These are phyloP conservation scores for Zophobas atratus DNA, from an alignment of 1,140 invertebrate species.

Conservation along the genomic window DNA sequence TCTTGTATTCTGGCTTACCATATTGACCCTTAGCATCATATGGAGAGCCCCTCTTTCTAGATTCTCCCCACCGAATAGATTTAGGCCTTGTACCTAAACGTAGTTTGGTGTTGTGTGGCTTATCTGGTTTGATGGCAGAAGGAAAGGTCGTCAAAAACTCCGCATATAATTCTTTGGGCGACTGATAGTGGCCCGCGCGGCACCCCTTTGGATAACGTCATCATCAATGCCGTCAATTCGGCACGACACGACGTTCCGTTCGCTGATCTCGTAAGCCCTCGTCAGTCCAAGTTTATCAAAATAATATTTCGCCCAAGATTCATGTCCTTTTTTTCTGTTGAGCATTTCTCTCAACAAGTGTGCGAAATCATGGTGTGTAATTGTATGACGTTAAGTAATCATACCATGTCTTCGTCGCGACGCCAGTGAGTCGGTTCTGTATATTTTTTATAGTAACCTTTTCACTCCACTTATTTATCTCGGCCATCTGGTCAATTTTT, in stretches of 20 bases:
- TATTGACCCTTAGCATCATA: not conserved
- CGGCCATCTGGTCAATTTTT: constrained; percentile 44
- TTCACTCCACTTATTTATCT: constrained; percentile 28
- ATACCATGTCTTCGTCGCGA: constrained; percentile 39
- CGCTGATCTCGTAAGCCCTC: constrained; percentile 35
- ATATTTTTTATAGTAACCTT: constrained; percentile 4
- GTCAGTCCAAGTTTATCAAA: constrained; percentile 46
- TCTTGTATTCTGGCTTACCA: constrained; percentile 16
- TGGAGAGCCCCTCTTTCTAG: too few relatives aligned
- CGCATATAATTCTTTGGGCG: constrained; percentile 42
- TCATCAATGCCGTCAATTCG: constrained; percentile 46
- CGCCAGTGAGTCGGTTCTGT: constrained; percentile 9
- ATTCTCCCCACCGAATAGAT: too few relatives aligned
- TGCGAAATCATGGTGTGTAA: not conserved
- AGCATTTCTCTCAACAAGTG: not conserved
- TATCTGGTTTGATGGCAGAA: too few relatives aligned
- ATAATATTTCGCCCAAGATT: constrained; percentile 47
- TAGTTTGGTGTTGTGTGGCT: too few relatives aligned
- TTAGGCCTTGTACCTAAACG: too few relatives aligned
- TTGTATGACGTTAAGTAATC: constrained; percentile 1
- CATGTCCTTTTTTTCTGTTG: constrained; percentile 10
- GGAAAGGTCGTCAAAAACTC: constrained; percentile 35
- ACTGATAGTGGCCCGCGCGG: constrained; percentile 38
- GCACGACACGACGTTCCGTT: constrained; percentile 43
- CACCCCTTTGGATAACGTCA: constrained; percentile 29